Conservation (phyloP, 2,797 vertebrate species). For the Sparus aurata region DNA sequence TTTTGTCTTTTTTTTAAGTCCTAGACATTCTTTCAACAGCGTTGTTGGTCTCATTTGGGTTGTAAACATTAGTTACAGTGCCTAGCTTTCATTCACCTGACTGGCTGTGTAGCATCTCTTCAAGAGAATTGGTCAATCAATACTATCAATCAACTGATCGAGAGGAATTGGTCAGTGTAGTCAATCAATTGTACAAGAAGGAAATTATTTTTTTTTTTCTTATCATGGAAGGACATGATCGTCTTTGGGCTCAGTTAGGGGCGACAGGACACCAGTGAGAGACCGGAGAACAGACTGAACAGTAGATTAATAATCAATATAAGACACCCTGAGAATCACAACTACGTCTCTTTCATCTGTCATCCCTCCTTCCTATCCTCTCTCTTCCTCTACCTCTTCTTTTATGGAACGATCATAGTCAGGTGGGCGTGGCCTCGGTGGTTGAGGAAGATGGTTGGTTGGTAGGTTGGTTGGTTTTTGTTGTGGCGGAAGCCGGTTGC, state of each 20-base stretch:
- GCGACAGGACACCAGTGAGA: conserved; percentile 81
- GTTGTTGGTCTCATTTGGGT: conserved; percentile 88
- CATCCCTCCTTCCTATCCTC: conserved; percentile 67
- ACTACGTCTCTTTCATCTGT: conserved; percentile 74
- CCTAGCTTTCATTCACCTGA: conserved; percentile 80
- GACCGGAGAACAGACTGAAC: conserved; percentile 82
- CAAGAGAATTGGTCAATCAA: conserved; percentile 79
- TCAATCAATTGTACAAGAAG: conserved; percentile 71
- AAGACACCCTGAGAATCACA: conserved; percentile 89
- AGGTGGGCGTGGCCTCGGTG: conserved; percentile 79
- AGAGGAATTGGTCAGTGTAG: conserved; percentile 78
- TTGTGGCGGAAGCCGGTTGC: conserved; percentile 83
- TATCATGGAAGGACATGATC: conserved; percentile 73
- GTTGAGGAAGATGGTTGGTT: conserved; percentile 84
- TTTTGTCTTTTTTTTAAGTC: conserved; percentile 75
- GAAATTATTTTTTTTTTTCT: conserved; percentile 44
- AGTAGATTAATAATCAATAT: conserved; percentile 76
- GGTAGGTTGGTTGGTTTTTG: conserved; percentile 74
- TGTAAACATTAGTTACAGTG: conserved; percentile 87
- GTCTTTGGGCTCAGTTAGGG: conserved; percentile 86
- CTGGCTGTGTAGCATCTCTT: conserved; percentile 79
- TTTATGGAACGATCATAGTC: conserved; percentile 76
- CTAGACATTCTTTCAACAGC: conserved; percentile 90
- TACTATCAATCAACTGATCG: conserved; percentile 78
- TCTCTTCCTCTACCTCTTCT: conserved; percentile 69